A percentile compares a stretch with the other conserved stretches of the same genome.
Conservation (phyloP, 2,797 vertebrate genomes). For the Chloroceryle amazona region DNA sequence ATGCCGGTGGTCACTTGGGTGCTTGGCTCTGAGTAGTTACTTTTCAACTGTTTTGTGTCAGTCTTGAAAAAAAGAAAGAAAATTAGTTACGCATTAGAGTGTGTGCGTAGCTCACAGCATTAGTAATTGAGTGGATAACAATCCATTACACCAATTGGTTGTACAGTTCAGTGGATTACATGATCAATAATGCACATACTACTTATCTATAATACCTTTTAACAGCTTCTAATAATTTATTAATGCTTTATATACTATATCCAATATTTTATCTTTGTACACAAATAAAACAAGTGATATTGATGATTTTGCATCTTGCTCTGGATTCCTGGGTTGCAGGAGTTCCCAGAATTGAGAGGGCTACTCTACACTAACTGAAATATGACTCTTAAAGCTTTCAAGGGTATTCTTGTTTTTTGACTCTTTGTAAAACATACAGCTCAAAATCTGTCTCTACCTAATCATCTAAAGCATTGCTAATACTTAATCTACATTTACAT, state of each 20-base stretch:
- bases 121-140: not conserved
- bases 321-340: not conserved
- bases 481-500: not conserved
- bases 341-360: not conserved
- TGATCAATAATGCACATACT: conserved; percentile 50
- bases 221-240: conserved; percentile 55
- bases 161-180: not conserved
- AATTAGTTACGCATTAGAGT: not conserved
- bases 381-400: not conserved
- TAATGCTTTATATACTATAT: conserved; percentile 12
- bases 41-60: not conserved
- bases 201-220: conserved; percentile 43
- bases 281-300: not conserved
- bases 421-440: not conserved
- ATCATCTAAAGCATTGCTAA: not conserved
- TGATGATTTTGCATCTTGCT: not conserved
- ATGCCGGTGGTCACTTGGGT: no score
- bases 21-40: no score
- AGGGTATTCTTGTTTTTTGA: not conserved
- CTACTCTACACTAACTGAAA: not conserved
- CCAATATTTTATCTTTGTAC: not conserved
- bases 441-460: not conserved
- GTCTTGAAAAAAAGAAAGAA: not conserved
- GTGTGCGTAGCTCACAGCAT: fast-evolving
- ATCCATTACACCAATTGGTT: not conserved